Percentiles rank a stretch among this genome's conserved stretches.
These are phyloP conservation scores for Neofelis nebulosa DNA, from an alignment of 2,113 vertebrate species.

Conservation along the genomic window DNA sequence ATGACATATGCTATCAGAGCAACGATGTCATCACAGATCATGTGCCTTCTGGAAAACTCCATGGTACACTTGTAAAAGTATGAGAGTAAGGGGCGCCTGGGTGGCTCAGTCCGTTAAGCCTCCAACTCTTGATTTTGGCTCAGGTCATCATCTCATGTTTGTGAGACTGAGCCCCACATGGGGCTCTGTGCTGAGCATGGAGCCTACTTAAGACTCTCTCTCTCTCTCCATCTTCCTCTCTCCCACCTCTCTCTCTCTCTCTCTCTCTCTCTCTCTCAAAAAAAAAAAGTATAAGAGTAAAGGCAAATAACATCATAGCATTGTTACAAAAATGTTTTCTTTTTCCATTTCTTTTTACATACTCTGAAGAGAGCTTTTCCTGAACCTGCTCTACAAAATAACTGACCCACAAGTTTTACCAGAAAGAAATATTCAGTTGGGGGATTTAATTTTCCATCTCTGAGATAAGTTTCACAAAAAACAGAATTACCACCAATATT, in stretches of 20 bases:
- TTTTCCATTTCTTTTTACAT: not conserved
- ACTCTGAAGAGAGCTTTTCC: not conserved
- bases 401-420: not conserved
- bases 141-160: too few species aligned
- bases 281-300: not conserved
- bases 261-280: too few species aligned
- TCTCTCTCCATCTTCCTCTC: too few species aligned
- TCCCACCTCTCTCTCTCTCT: too few species aligned
- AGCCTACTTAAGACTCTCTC: too few species aligned
- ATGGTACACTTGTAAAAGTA: not conserved
- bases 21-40: not conserved
- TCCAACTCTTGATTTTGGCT: too few species aligned
- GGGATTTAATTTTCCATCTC: slow-evolving; percentile 11
- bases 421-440: not conserved
- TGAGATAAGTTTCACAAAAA: not conserved
- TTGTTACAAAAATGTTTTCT: not conserved
- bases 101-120: too few species aligned
- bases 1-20: not conserved
- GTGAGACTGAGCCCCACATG: too few species aligned
- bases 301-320: not conserved
- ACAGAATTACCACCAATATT: not conserved
- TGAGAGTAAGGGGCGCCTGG: not conserved
- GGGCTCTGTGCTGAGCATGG: too few species aligned
- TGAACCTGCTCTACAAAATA: not conserved
- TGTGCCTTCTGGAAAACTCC: not conserved